Conservation (phyloP, 2,888 invertebrate genomes). For the Drosophila lutescens region DNA sequence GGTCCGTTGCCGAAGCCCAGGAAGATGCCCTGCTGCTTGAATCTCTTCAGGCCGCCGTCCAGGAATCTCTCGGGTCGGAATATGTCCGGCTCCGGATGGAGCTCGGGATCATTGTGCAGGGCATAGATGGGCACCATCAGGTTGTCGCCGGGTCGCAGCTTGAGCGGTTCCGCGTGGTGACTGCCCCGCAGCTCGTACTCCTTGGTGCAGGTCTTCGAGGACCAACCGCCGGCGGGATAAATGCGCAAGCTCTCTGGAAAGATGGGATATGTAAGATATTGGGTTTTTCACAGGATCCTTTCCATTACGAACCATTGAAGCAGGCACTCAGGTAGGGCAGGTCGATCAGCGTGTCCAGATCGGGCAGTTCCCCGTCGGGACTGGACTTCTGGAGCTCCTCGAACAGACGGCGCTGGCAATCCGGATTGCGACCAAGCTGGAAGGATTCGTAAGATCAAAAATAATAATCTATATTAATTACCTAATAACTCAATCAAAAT, state of each 20-base stretch:
- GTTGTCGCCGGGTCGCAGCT: conserved; percentile 67
- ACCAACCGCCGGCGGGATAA: conserved; percentile 75
- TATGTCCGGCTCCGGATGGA: conserved; percentile 72
- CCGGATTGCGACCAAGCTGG: conserved; percentile 75
- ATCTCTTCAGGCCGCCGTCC: conserved; percentile 76
- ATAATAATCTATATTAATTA: no score
- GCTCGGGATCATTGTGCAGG: conserved; percentile 79
- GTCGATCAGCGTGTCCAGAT: conserved; percentile 77
- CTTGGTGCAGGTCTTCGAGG: conserved; percentile 79
- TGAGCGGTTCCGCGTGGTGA: conserved; percentile 60
- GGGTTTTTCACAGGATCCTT: no score
- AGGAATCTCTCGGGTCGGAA: conserved; percentile 83
- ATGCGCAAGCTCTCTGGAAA: conserved; percentile 78
- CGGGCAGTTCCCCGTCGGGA: conserved; percentile 55
- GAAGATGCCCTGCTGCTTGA: conserved; percentile 80
- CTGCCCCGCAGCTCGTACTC: conserved; percentile 65
- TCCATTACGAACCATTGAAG: conserved; percentile 65
- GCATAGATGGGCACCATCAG: conserved; percentile 79
- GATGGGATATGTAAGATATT: no score
- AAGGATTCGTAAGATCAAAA: not conserved
- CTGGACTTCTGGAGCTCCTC: conserved; percentile 62
- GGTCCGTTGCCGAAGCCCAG: conserved; percentile 84
- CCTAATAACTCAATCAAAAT: no score
- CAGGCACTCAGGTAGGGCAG: conserved; percentile 82
- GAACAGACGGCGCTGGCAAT: conserved; percentile 73